Base-by-base conservation (phyloP, 2,113 vertebrate species). In the Acanthochromis polyacanthus region DNA sequence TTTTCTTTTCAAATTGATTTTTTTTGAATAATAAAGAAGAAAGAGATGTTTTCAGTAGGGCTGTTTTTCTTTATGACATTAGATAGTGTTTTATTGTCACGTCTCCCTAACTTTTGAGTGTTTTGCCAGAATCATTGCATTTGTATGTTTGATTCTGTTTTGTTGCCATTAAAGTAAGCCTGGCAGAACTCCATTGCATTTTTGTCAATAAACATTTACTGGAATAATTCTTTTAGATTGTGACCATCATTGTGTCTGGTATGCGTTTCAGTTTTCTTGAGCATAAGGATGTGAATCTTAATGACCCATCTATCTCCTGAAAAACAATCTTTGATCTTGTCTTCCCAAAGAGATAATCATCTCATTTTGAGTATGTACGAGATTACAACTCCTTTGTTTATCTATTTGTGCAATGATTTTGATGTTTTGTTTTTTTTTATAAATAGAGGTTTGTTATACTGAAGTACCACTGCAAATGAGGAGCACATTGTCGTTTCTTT, bases 121-220 rank as follows among this genome's bases (percentile, higher is more conserved):
- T 86, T 82, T 84, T 86, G 70, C 71, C 81, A 85, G 64, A 68
- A 79, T 11, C 17, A n/a, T 83, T 25, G 68, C 75, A 82, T 72
- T 83, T 17, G 63, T 46, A 70, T 75, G 61, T 82, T 58, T 63
- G 38, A 46, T 66, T 80, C 45, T 71, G 55, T 79, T 88, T 70
- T 70, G 30, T 87, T 87, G 53, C 43, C 77, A 71, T 83, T 69
- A 56, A 81, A 58, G 60, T 76, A 61, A 86, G 32, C n/a, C 76
- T 84, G 88, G 81, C 71, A 88, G 75, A 84, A 70, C 55, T 60
- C 36, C 67, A 79, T 78, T 86, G 65, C 69, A 52, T 83, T 85
- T 36, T 86, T 92, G 77, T 80, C 84, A 92, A 88, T 92, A 88
- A 93, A 92, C 58, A 75, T 57, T 48, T 51, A 83, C 78, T 85